Evolutionary conservation across 2,113 vertebrate species (phyloP).

Genomic region (Condylura cristata): DNA sequence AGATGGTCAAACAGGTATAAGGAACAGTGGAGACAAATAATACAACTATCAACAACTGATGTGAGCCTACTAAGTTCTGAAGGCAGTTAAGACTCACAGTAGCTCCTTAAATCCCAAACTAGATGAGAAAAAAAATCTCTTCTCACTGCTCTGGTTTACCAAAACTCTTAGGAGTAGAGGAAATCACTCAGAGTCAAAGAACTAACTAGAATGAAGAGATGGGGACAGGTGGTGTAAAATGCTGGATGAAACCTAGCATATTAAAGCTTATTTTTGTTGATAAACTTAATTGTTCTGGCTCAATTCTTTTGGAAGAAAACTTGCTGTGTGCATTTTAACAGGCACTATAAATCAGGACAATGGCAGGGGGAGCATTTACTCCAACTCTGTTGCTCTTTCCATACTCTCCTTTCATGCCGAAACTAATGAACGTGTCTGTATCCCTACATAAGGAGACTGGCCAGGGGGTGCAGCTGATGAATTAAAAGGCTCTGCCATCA

Average conservation of each 20-base stretch:
- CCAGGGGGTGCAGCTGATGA: not conserved
- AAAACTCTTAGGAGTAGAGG: not conserved
- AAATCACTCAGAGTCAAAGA: conserved; percentile 6
- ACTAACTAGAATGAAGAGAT: not conserved
- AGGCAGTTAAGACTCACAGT: not conserved
- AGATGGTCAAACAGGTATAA: not conserved
- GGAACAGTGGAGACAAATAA: not conserved
- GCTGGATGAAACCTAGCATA: not conserved
- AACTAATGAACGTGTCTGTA: not conserved
- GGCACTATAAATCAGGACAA: not conserved
- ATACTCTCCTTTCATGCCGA: not conserved
- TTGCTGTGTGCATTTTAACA: not conserved
- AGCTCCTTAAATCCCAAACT: not conserved
- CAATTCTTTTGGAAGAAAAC: not conserved
- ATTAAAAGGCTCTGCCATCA: not conserved
- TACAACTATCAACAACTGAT: not conserved
- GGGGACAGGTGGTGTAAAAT: not conserved
- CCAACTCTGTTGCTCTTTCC: not conserved
- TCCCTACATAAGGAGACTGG: not conserved
- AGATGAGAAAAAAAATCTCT: not conserved
- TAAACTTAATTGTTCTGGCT: not conserved
- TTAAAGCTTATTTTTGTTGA: not conserved
- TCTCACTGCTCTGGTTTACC: not conserved
- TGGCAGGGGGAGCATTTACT: not conserved
- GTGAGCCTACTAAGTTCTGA: not conserved